These are phyloP conservation scores for Micrasema longulum DNA, from an alignment of 1,140 invertebrate species.

Conservation along the genomic window DNA sequence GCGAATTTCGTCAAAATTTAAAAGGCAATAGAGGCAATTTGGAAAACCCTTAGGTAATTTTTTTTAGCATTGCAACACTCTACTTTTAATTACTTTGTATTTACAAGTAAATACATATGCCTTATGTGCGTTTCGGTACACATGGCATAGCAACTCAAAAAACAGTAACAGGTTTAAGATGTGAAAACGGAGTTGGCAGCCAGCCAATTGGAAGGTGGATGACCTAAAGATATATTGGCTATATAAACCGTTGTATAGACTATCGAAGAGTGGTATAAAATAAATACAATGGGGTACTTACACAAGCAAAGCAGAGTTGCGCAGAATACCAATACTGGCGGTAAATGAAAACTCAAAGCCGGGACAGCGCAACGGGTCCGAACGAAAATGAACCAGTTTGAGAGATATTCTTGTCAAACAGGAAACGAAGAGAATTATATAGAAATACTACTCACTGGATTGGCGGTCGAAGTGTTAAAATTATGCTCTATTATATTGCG, in stretches of 20 bases:
- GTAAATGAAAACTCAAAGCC: conserved; percentile 17
- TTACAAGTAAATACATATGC: too few species aligned
- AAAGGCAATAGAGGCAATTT: too few species aligned
- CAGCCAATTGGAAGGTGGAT: conserved; percentile 24
- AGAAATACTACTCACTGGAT: background rate
- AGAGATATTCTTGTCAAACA: conserved; percentile 21
- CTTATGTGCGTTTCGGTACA: too few species aligned
- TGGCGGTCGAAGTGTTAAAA: too few species aligned
- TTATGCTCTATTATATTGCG: too few species aligned
- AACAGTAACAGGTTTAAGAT: conserved; percentile 10
- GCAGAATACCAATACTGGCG: conserved; percentile 27
- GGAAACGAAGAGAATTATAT: conserved; percentile 14
- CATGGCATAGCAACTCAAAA: conserved; percentile 7
- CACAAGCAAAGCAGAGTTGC: conserved; percentile 1
- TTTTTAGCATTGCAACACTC: too few species aligned
- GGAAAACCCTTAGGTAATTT: too few species aligned
- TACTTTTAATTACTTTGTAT: too few species aligned
- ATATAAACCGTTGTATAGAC: conserved; percentile 1
- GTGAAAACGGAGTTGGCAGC: background rate
- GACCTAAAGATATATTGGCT: conserved; percentile 12
- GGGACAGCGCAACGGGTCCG: conserved; percentile 13
- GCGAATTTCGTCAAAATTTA: too few species aligned
- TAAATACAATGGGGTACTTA: background rate
- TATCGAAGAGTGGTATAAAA: conserved; percentile 5
- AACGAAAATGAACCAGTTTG: conserved; percentile 33